Evolutionary conservation across 2,113 vertebrate species (phyloP), one percentile per base, ranked within the genome.

Genomic region (Mus pahari): DNA sequence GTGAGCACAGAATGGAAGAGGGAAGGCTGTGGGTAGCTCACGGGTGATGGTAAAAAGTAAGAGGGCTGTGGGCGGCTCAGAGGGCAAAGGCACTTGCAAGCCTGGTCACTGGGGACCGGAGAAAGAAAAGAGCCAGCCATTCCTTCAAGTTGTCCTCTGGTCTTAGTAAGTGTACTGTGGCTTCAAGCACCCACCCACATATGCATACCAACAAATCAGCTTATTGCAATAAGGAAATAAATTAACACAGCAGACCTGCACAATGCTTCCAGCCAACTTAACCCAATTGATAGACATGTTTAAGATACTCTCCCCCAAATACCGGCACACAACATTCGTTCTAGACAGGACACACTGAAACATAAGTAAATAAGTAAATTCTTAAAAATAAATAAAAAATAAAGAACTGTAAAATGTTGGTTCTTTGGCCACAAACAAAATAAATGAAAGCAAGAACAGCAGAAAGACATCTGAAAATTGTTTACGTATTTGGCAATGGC

Each of bases 371-470:
- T n/a, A 71, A 89, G 36, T 50, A 84, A 82, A 87, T 42, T 86
- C 62, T 55, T 55, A 53, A 68, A 88, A 50, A 39, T 39, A 73
- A 73, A 22, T 10, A 73, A n/a, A 71, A 71, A 73, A 10, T 10
- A 73, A 94, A 78, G 45, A 92, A 84, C 60, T 50, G 83, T 4
- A 17, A 70, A 74, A 71, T 48, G 36, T 86, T 84, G 48, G 31
- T 88, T 90, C 48, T 94, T n/a, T 94, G 71, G 91, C 28, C 45
- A 88, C 20, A 79, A 74, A 88, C 20, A 75, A 68, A 81, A 74
- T 19, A 19, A 62, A 73, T 60, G 39, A 83, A 71, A 95, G n/a
- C 48, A 66, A 26, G 50, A 88, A 79, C 73, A 96, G 92, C 24
- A 93, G 68, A 92, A 64, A 91, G 42, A 64, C 33, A 33, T 50